A percentile compares a stretch with the other conserved stretches of the same genome.
phyloP scores from a whole-genome alignment of 53 echinoderm and acorn worm genomes.

The Antedon mediterranea region DNA sequence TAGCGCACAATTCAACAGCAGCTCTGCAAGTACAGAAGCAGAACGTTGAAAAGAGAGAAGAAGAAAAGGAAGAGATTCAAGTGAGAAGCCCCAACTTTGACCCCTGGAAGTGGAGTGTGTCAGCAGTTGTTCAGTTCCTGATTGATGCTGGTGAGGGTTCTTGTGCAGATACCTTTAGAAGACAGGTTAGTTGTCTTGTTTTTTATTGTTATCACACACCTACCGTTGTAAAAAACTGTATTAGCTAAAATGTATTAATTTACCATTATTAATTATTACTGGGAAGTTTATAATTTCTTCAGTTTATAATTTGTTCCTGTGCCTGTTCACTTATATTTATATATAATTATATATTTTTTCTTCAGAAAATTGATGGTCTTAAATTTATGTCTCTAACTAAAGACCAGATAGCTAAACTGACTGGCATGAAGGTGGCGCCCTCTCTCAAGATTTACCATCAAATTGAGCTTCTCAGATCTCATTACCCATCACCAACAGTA shows the following conservation, averaged over 20 bases:
- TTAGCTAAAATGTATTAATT: no score
- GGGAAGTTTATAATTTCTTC: no score
- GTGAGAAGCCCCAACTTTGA: background rate
- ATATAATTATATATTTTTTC: no score
- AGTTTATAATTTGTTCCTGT: no score
- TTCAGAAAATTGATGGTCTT: slow-evolving; percentile 84
- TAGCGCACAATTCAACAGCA: background rate
- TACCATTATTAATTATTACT: no score
- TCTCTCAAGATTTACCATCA: slow-evolving; percentile 95
- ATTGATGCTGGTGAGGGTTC: slow-evolving; percentile 73
- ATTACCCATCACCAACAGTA: slow-evolving; percentile 36
- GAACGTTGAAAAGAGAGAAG: slow-evolving; percentile 3
- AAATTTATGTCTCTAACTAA: slow-evolving; percentile 89
- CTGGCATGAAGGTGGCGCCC: slow-evolving; percentile 92
- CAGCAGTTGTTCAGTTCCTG: slow-evolving; percentile 83
- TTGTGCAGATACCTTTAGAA: slow-evolving; percentile 83
- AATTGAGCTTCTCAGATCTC: slow-evolving; percentile 53
- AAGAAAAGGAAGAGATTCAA: background rate
- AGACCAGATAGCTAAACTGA: slow-evolving; percentile 85
- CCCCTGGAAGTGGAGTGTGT: slow-evolving; percentile 74
- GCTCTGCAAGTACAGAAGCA: slow-evolving; percentile 7
- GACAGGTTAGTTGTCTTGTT: slow-evolving; percentile 13
- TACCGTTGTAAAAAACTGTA: no score
- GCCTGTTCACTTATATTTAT: no score
- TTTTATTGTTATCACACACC: no score